Evolutionary conservation across 2,113 vertebrate genomes (phyloP).

Genomic region (Geococcyx californianus): DNA sequence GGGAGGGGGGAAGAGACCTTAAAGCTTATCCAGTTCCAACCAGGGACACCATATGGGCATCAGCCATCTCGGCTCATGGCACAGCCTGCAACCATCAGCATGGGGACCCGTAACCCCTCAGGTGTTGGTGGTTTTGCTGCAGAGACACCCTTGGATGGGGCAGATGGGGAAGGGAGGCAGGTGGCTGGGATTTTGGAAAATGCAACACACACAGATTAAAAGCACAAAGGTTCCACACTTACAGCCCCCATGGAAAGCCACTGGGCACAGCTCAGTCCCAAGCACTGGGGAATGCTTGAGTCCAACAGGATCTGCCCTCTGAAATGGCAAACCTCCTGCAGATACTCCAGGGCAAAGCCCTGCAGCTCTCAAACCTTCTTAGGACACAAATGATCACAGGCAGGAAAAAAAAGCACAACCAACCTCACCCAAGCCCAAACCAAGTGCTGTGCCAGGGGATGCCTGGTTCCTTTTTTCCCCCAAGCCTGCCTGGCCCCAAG

Average conservation of each 20-base stretch:
- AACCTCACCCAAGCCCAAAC: background rate
- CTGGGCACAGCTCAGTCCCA: background rate
- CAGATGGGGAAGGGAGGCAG: background rate
- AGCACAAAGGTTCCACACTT: background rate
- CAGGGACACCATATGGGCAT: no score
- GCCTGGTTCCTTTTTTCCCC: fast-evolving
- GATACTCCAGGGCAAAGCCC: no score
- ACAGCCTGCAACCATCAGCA: no score
- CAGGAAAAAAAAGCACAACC: background rate
- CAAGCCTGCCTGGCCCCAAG: no score
- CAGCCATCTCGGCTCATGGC: background rate
- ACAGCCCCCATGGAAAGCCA: fast-evolving
- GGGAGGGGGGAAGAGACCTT: no score
- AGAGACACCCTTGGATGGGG: background rate
- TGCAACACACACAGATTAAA: fast-evolving
- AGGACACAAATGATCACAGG: fast-evolving
- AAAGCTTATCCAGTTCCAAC: background rate
- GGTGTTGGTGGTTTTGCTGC: background rate
- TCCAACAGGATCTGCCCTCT: fast-evolving
- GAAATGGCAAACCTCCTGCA: background rate
- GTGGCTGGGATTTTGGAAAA: background rate
- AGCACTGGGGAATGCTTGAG: background rate
- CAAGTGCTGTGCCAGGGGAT: background rate
- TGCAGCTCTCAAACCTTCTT: fast-evolving
- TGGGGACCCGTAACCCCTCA: fast-evolving